phyloP scores from a whole-genome alignment of 2,797 vertebrate species.

The Neopelma chrysocephalum region DNA sequence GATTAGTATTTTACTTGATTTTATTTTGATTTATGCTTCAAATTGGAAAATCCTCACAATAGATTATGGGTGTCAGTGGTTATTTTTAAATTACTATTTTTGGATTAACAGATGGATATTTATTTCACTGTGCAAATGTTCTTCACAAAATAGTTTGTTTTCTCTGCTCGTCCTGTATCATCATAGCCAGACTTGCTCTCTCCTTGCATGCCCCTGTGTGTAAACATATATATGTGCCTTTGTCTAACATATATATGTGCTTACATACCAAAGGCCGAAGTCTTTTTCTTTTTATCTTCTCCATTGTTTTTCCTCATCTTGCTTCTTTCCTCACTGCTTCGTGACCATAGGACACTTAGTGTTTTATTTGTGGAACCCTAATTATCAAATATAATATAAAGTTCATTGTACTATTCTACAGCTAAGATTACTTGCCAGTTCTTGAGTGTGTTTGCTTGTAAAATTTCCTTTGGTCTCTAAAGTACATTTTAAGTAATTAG shows the following conservation, averaged over 20 bases:
- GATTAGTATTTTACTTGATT: conserved; percentile 37
- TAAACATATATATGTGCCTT: neutral
- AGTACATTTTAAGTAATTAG: neutral
- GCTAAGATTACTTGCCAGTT: neutral
- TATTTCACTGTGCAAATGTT: conserved; percentile 9
- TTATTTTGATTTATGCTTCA: conserved; percentile 32
- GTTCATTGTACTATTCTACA: neutral
- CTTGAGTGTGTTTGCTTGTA: neutral
- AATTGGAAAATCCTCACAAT: neutral
- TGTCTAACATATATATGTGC: neutral
- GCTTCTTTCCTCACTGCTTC: neutral
- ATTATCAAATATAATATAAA: neutral
- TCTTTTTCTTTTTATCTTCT: neutral
- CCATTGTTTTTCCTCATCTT: neutral
- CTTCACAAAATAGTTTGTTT: conserved; percentile 5
- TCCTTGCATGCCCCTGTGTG: neutral
- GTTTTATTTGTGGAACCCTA: neutral
- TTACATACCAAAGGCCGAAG: neutral
- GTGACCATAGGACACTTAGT: neutral
- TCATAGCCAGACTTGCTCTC: neutral
- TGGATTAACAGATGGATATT: neutral
- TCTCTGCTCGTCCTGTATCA: neutral
- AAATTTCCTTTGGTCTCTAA: neutral
- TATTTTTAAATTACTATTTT: conserved; percentile 46
- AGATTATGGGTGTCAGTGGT: conserved; percentile 9